Evolutionary conservation across 2,888 invertebrate species (phyloP).

Genomic region (Rhimphoctona megacephalus): DNA sequence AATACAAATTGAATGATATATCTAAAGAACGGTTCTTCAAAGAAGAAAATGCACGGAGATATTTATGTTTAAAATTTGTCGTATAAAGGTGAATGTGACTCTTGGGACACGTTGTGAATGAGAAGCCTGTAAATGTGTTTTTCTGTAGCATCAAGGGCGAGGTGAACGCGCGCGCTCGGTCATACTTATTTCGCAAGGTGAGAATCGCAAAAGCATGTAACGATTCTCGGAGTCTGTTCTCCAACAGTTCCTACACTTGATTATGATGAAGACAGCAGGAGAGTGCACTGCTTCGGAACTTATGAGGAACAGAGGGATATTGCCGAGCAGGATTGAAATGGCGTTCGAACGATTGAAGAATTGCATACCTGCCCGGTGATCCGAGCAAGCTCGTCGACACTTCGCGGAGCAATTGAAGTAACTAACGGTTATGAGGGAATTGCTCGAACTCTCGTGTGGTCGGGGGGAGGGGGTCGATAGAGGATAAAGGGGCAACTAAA

Average conservation of each 20-base stretch:
- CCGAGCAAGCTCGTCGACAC: slow-evolving; percentile 43
- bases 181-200: slow-evolving; percentile 61
- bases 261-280: slow-evolving; percentile 23
- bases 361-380: slow-evolving; percentile 35
- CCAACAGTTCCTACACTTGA: slow-evolving; percentile 18
- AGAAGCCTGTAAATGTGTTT: slow-evolving; percentile 37
- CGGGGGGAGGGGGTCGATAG: neutral
- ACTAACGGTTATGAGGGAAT: slow-evolving; percentile 59
- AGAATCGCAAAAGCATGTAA: slow-evolving; percentile 52
- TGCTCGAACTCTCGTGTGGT: slow-evolving; percentile 11
- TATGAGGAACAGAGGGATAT: slow-evolving; percentile 18
- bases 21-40: too few species aligned
- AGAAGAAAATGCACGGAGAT: neutral
- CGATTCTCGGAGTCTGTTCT: slow-evolving; percentile 41
- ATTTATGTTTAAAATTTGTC: neutral
- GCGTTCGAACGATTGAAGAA: slow-evolving; percentile 41
- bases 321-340: slow-evolving; percentile 24
- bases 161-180: slow-evolving; percentile 55
- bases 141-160: slow-evolving; percentile 60
- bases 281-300: slow-evolving; percentile 38
- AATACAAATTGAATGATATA: too few species aligned
- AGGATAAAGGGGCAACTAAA: slow-evolving; percentile 26
- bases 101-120: neutral
- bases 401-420: slow-evolving; percentile 48
- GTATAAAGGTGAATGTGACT: neutral